Percentiles rank a stretch among this genome's conserved stretches.
Evolutionary conservation across 2,888 invertebrate species (phyloP).

Genomic region (Strigamia transsilvanica): DNA sequence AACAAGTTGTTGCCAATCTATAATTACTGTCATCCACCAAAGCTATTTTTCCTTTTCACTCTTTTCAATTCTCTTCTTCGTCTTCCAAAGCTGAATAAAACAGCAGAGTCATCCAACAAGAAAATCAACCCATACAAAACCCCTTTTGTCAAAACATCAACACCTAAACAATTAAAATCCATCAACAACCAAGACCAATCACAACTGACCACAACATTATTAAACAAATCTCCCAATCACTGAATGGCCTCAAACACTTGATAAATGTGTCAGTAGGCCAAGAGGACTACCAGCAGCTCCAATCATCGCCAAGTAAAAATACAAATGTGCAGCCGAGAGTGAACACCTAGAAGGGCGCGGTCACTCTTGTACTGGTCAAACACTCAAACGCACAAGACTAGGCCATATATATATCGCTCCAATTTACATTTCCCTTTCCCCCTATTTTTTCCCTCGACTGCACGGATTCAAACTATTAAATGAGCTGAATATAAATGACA

Average conservation of each 20-base stretch:
- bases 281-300: slow-evolving; percentile 29
- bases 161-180: slow-evolving; percentile 37
- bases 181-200: slow-evolving; percentile 21
- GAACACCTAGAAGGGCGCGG: slow-evolving; percentile 10
- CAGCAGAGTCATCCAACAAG: not conserved
- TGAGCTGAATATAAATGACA: not conserved
- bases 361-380: not conserved
- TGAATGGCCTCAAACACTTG: slow-evolving; percentile 30
- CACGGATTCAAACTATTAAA: not conserved
- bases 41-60: not conserved
- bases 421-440: not conserved
- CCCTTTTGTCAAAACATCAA: slow-evolving; percentile 29
- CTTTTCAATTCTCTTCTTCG: not conserved
- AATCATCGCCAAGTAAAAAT: slow-evolving; percentile 22
- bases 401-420: not conserved
- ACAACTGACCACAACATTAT: slow-evolving; percentile 35
- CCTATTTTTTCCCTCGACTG: not conserved
- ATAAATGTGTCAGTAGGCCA: slow-evolving; percentile 43
- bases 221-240: slow-evolving; percentile 33
- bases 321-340: not conserved
- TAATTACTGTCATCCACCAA: not conserved
- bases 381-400: not conserved
- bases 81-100: not conserved
- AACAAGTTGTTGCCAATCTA: not conserved
- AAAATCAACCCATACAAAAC: not conserved